These are phyloP conservation scores for Pogonophryne albipinna DNA, from an alignment of 2,797 vertebrate species.

Conservation along the genomic window DNA sequence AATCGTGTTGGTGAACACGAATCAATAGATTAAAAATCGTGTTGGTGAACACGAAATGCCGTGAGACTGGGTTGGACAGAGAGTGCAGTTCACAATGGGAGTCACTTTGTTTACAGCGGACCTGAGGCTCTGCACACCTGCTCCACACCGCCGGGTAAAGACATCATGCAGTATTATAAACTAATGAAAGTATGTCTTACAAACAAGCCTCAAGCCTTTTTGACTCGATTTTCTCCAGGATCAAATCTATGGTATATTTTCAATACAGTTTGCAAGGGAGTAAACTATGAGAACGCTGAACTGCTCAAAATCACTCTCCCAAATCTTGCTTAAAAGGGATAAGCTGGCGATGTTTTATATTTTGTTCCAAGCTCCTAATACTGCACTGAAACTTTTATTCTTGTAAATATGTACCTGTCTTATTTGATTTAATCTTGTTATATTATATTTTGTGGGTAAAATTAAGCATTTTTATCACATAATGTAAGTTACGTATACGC, in stretches of 20 bases:
- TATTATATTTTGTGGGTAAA: too few species aligned
- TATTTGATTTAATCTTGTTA: too few species aligned
- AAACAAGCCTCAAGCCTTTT: background rate
- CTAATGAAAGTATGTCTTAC: background rate
- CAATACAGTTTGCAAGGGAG: background rate
- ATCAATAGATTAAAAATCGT: too few species aligned
- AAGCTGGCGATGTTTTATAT: background rate
- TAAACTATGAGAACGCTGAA: background rate
- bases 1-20: too few species aligned
- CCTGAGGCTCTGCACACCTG: constrained; percentile 23
- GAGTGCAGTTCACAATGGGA: constrained; percentile 26
- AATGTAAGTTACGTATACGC: too few species aligned
- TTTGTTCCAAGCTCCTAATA: background rate
- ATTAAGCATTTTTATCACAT: too few species aligned
- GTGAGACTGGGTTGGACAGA: too few species aligned
- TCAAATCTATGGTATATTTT: background rate
- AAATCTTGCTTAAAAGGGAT: background rate
- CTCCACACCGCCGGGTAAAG: constrained; percentile 20
- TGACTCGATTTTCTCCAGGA: background rate
- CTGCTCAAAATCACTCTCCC: background rate
- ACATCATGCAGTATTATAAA: background rate
- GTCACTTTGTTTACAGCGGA: constrained; percentile 48
- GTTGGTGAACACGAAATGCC: too few species aligned
- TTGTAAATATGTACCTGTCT: background rate
- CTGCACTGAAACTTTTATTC: background rate